Percentiles rank a stretch among this genome's conserved stretches.
Evolutionary conservation across 2,113 vertebrate species (phyloP).

Genomic region (Sisor rabdophorus): DNA sequence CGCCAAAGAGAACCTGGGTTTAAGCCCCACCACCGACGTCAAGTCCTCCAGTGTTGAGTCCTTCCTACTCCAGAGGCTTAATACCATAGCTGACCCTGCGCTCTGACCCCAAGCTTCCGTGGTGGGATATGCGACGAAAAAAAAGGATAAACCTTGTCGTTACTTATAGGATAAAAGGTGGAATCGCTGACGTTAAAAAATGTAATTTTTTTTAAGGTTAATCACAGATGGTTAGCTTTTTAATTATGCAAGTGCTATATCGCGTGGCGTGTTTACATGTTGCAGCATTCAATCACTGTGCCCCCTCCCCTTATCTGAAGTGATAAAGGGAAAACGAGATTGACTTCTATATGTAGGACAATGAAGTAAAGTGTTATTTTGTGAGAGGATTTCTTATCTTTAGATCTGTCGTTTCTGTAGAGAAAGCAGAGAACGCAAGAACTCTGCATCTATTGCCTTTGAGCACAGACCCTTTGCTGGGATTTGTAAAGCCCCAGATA

Average conservation of each 20-base stretch:
- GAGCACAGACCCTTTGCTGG: conserved; percentile 54
- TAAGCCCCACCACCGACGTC: too few relatives aligned
- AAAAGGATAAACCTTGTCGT: background rate
- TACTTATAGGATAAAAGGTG: background rate
- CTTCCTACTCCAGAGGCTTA: too few relatives aligned
- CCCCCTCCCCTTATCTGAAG: conserved; percentile 40
- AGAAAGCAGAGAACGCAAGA: conserved; percentile 39
- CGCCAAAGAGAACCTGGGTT: too few relatives aligned
- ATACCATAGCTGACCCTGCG: too few relatives aligned
- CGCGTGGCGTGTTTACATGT: conserved; percentile 45
- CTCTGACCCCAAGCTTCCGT: too few relatives aligned
- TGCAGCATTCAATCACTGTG: background rate
- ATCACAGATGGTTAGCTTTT: conserved; percentile 51
- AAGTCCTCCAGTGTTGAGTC: too few relatives aligned
- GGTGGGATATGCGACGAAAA: too few relatives aligned
- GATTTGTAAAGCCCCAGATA: conserved; percentile 57
- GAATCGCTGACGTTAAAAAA: conserved; percentile 14
- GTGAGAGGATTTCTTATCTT: conserved; percentile 10
- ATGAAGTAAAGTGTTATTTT: background rate
- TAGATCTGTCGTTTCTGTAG: conserved; percentile 44
- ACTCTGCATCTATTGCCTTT: conserved; percentile 53
- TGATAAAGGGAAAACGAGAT: conserved; percentile 20
- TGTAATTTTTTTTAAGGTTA: conserved; percentile 19
- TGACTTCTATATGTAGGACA: conserved; percentile 1
- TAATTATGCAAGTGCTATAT: conserved; percentile 60